These are phyloP conservation scores for Horisme vitalbata DNA, from an alignment of 2,888 invertebrate genomes.

Conservation along the genomic window DNA sequence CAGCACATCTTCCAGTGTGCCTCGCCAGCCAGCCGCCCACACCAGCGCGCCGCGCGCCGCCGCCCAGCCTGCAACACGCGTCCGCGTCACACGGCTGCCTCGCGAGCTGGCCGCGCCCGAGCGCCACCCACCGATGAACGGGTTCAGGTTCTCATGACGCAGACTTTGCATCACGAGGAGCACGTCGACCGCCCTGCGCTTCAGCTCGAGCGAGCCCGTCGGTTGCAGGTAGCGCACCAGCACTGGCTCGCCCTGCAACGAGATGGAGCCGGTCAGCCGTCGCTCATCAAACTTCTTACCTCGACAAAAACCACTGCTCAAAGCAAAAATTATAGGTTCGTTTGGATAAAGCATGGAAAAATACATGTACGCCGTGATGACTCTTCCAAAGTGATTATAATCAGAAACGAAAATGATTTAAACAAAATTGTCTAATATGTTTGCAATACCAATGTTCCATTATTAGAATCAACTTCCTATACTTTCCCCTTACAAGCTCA, in stretches of 20 bases:
- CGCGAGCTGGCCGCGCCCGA: too few relatives aligned
- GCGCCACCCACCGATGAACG: constrained; percentile 92
- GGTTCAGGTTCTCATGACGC: constrained; percentile 95
- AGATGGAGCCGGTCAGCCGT: too few relatives aligned
- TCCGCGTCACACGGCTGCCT: constrained; percentile 79
- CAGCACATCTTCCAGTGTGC: constrained; percentile 93
- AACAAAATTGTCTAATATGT: too few relatives aligned
- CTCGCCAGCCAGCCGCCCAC: constrained; percentile 93
- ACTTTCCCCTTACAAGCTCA: too few relatives aligned
- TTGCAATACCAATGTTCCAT: too few relatives aligned
- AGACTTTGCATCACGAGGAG: constrained; percentile 91
- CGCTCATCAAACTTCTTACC: too few relatives aligned
- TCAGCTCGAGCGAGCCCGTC: constrained; percentile 86
- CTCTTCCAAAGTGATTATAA: neutral
- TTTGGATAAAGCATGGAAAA: neutral
- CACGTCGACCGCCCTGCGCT: constrained; percentile 90
- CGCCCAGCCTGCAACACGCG: constrained; percentile 86
- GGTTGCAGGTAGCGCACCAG: constrained; percentile 90
- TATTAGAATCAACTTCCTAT: too few relatives aligned
- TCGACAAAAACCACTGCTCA: too few relatives aligned
- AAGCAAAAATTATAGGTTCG: too few relatives aligned
- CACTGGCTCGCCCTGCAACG: constrained; percentile 92
- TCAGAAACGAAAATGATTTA: neutral
- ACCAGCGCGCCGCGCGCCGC: constrained; percentile 93
- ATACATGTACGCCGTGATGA: neutral